Conservation (phyloP, 2,888 invertebrate species). For the Drosophila anomalipes region DNA sequence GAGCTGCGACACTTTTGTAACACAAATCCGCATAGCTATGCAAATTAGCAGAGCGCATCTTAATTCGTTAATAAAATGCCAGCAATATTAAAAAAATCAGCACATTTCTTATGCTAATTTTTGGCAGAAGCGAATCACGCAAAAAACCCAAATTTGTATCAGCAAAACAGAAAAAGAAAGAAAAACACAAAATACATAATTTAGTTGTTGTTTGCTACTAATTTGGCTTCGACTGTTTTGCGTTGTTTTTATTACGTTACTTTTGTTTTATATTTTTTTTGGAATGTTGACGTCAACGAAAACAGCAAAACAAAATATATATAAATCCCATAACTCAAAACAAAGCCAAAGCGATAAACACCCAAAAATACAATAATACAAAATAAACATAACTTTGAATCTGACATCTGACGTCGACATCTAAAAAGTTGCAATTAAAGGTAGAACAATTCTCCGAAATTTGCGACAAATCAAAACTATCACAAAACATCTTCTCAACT, state of each 20-base stretch:
- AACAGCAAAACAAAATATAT: constrained; percentile 48
- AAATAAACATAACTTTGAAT: constrained; percentile 1
- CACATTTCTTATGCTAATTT: constrained; percentile 81
- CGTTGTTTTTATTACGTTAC: constrained; percentile 44
- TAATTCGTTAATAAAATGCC: constrained; percentile 39
- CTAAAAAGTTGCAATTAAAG: constrained; percentile 41
- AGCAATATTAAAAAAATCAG: constrained; percentile 55
- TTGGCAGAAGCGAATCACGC: constrained; percentile 67
- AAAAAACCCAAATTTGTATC: constrained; percentile 49
- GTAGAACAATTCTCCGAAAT: constrained; percentile 18
- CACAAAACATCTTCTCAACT: constrained; percentile 17
- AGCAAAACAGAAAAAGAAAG: constrained; percentile 47
- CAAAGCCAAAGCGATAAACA: constrained; percentile 14
- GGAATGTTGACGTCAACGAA: constrained; percentile 65
- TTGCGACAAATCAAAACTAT: not conserved
- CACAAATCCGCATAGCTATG: constrained; percentile 78
- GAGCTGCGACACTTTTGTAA: constrained; percentile 54
- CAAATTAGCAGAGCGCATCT: constrained; percentile 61
- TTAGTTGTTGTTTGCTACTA: constrained; percentile 45
- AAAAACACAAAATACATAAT: constrained; percentile 35
- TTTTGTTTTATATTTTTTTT: constrained; percentile 38
- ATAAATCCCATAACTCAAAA: constrained; percentile 49
- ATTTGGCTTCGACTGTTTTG: constrained; percentile 50
- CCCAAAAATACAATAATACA: constrained; percentile 6
- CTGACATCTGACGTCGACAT: constrained; percentile 15